Base-by-base conservation (phyloP, 2,888 invertebrate genomes). In the Stenoptilia bipunctidactyla region DNA sequence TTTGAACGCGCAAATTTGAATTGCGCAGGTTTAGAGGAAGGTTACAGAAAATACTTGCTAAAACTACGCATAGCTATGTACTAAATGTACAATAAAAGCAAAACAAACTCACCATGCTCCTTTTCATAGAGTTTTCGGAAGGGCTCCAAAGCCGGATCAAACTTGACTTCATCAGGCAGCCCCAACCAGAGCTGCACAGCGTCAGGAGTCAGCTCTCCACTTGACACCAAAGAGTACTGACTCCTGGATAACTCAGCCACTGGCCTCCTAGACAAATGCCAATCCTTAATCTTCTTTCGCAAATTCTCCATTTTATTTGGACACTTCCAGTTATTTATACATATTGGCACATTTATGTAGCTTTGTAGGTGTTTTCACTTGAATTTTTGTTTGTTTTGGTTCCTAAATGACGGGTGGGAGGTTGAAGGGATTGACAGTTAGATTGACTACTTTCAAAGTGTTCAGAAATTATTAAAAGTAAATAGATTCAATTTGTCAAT, bases 101-200 rank as follows among this genome's bases (percentile, higher is more conserved):
- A 5, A 20, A 20, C 8, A 34, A 13, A 66, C 79, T 72, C 20
- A 82, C 83, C 80, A 44, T 67, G 64, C 25, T 77, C 76, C 40
- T 74, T 82, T 43, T 87, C 86, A 40, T 87, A 87, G 47, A 76
- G 74, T 44, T 71, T 75, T 40, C 82, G 66, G 50, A 89, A 89
- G 8, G 86, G 82, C 15, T 86, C 87, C 56, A 90, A 67, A 27
- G 88, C 87, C 0, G 90, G 89, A 58, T 90, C 90, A 45, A 89
- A 85, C 36, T 89, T 87, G 45, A 90, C 87, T 47, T 87, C 86
- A 43, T 87, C 86, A 0, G 90, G 90, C 5, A 90, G 54, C 5
- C 85, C 84, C 14, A 87, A 71, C 90, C 90, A 90, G 12, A 89
- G 85, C 53, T 88, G 87, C 6, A 90, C 62, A 0, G 87, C 85